phyloP scores from a whole-genome alignment of 2,888 invertebrate genomes.

The Brachycybe producta region DNA sequence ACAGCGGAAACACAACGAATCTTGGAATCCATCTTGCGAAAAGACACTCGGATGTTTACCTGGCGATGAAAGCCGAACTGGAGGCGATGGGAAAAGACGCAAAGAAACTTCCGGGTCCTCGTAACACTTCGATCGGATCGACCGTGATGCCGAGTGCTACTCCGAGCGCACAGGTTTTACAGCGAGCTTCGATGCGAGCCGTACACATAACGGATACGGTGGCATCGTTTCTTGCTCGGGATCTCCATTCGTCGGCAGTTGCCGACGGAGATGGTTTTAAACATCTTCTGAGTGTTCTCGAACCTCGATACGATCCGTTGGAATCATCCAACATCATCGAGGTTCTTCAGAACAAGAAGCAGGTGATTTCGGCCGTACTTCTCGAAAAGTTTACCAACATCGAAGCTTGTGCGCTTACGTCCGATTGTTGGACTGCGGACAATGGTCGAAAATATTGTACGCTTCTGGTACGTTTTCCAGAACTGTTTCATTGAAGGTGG shows the following conservation, averaged over 20 bases:
- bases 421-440: constrained; percentile 6
- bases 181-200: background rate
- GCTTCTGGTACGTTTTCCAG: constrained; percentile 3
- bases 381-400: background rate
- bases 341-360: background rate
- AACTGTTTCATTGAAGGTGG: no score
- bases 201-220: background rate
- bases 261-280: background rate
- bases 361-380: background rate
- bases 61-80: constrained; percentile 5
- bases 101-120: background rate
- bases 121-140: background rate
- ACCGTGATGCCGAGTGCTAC: background rate
- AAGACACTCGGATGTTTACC: background rate
- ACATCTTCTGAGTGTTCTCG: background rate
- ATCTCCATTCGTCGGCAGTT: background rate
- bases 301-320: background rate
- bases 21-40: constrained; percentile 9
- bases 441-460: constrained; percentile 1
- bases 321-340: background rate
- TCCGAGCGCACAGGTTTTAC: background rate
- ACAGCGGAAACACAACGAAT: constrained; percentile 13
- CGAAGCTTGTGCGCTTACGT: constrained; percentile 6
- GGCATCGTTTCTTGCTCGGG: background rate
- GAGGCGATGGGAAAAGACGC: background rate